These are phyloP conservation scores for Heliopora coerulea DNA, from an alignment of 92 coral and sea anemone species.

Conservation along the genomic window DNA sequence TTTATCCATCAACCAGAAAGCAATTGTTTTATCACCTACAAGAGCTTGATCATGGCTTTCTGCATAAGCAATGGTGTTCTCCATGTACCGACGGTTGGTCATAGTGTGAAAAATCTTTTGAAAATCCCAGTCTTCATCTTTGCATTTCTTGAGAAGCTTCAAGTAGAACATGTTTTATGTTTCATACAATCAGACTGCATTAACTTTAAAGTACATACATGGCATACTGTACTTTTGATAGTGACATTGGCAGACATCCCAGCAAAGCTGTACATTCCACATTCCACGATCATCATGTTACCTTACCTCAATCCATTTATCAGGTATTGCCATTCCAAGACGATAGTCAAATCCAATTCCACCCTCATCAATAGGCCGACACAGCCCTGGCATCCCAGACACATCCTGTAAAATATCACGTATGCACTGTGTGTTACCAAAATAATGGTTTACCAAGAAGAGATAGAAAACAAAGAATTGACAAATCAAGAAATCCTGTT, in stretches of 20 bases:
- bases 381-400: constrained; percentile 95
- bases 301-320: constrained; percentile 88
- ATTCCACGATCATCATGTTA: too few relatives aligned
- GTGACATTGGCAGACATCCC: too few relatives aligned
- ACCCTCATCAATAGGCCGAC: constrained; percentile 85
- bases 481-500: too few relatives aligned
- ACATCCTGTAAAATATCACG: constrained; percentile 65
- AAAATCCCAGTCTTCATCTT: constrained; percentile 94
- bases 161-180: not conserved
- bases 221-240: too few relatives aligned
- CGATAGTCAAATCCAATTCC: constrained; percentile 91
- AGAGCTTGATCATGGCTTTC: constrained; percentile 98
- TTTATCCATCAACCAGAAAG: constrained; percentile 99
- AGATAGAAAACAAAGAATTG: not conserved
- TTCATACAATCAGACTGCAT: not conserved
- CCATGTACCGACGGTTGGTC: constrained; percentile 84
- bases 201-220: not conserved
- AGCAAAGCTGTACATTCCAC: too few relatives aligned
- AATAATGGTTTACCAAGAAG: too few relatives aligned
- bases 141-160: constrained; percentile 67
- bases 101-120: constrained; percentile 69
- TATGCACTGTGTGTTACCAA: too few relatives aligned
- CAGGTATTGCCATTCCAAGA: constrained; percentile 93
- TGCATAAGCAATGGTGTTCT: constrained; percentile 91
- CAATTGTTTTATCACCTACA: constrained; percentile 94